Evolutionary conservation across 2,888 invertebrate species (phyloP).

Genomic region (Drosophila kokeensis): DNA sequence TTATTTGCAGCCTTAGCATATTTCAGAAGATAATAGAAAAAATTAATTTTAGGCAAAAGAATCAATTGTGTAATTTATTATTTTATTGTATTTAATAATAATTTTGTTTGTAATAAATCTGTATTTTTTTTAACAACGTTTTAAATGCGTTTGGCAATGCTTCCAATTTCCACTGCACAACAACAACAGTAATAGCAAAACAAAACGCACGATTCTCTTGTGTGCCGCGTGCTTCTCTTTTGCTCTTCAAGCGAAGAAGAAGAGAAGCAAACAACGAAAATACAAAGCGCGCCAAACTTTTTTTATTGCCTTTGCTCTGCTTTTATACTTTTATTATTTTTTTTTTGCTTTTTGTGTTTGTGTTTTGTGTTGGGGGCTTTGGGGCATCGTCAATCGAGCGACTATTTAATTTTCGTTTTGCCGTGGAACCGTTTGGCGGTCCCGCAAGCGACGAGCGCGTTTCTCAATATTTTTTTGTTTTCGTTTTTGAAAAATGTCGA

Average conservation of each 20-base stretch:
- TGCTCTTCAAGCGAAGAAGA: slow-evolving; percentile 40
- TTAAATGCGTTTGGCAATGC: neutral
- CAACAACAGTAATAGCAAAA: neutral
- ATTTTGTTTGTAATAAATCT: neutral
- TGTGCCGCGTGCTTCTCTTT: slow-evolving; percentile 17
- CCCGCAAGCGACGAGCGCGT: slow-evolving; percentile 51
- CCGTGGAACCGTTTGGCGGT: slow-evolving; percentile 71
- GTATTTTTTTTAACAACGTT: neutral
- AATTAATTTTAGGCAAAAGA: neutral
- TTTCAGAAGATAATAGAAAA: neutral
- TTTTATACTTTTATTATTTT: slow-evolving; percentile 49
- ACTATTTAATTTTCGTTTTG: slow-evolving; percentile 81
- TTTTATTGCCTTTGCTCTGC: slow-evolving; percentile 44
- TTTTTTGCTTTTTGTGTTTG: slow-evolving; percentile 28
- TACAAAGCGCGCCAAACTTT: slow-evolving; percentile 70
- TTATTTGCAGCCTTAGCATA: too few species aligned
- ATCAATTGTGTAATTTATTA: neutral
- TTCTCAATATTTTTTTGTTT: slow-evolving; percentile 14
- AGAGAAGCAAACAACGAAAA: slow-evolving; percentile 55
- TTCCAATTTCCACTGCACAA: neutral
- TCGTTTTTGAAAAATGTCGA: slow-evolving; percentile 37
- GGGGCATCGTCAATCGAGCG: slow-evolving; percentile 58
- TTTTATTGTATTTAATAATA: neutral
- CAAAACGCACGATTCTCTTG: slow-evolving; percentile 29
- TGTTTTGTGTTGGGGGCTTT: slow-evolving; percentile 40